Percentiles rank a stretch among this genome's conserved stretches.
Conservation (phyloP, 2,113 vertebrate species). For the Furnarius figulus region DNA sequence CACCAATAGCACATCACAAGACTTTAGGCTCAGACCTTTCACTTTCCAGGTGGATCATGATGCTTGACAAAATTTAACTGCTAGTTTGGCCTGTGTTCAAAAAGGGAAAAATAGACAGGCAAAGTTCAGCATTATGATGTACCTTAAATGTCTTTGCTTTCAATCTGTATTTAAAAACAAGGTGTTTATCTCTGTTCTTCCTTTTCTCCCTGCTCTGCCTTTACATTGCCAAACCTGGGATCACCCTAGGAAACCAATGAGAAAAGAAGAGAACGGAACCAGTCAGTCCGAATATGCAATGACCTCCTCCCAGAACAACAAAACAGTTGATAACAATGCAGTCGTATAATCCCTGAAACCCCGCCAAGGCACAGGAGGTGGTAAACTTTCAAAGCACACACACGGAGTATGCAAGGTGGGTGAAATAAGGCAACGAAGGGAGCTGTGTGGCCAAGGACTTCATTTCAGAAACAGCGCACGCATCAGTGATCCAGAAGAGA, state of each 20-base stretch:
- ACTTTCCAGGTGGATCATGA: background rate
- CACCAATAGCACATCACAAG: background rate
- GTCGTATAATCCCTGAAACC: slow-evolving; percentile 78
- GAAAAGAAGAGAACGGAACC: slow-evolving; percentile 96
- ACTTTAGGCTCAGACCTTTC: background rate
- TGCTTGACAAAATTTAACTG: background rate
- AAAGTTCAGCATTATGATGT: background rate
- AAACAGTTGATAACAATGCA: slow-evolving; percentile 87
- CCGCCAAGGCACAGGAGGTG: slow-evolving; percentile 25
- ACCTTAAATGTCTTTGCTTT: background rate
- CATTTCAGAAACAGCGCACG: slow-evolving; percentile 62
- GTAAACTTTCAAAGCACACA: slow-evolving; percentile 60
- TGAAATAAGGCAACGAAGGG: slow-evolving; percentile 41
- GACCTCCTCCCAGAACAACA: slow-evolving; percentile 91
- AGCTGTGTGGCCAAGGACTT: slow-evolving; percentile 60
- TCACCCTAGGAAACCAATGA: slow-evolving; percentile 91
- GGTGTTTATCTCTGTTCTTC: slow-evolving; percentile 44
- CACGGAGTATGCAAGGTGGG: slow-evolving; percentile 34
- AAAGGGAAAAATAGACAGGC: background rate
- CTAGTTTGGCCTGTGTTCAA: background rate
- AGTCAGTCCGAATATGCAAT: slow-evolving; percentile 94
- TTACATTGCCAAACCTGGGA: background rate
- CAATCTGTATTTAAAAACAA: background rate
- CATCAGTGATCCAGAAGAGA: slow-evolving; percentile 77
- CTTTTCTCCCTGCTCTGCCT: background rate